Base-by-base conservation (phyloP, 2,888 invertebrate species). In the Polymixis lichenea region DNA sequence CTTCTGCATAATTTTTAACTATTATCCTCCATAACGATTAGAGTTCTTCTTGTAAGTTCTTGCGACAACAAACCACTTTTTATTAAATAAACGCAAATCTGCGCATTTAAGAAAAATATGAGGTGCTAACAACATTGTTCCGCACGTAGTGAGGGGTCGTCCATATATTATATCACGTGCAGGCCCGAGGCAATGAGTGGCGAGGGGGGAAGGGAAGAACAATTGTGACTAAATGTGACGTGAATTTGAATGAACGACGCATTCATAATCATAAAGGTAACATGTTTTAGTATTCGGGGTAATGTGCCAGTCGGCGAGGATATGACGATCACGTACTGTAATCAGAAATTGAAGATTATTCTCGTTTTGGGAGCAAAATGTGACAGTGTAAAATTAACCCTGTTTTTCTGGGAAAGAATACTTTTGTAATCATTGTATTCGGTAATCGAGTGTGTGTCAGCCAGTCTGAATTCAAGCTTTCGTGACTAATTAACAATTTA, bases 171-270 rank as follows among this genome's bases (percentile, higher is more conserved):
- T 61, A 84, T 82, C 80, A 80, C 77, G 84, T 76, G 74, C 84
- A 75, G 15, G 22, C 32, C 53, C n/a, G 58, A n/a, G 61, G 67
- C n/a, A 32, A 15, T 55, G 28, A 28, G 70, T 46, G 73, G 49
- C 38, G 55, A 0, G 53, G 46, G 43, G 49, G 55, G 49, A 25
- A 3, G 25, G 51, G 55, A 56, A 60, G 84, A 74, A 83, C 80
- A 87, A 82, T 84, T 78, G 80, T 75, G 82, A 73, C 77, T 74
- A 83, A 77, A 72, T 86, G 86, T 84, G 86, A 87, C 80, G 62
- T 78, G 86, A 87, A 87, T 87, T 80, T 86, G 82, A 84, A 86
- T 82, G 70, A 75, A 78, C 77, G 83, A 64, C 74, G 66, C 75
- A 77, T 75, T 78, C 72, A 72, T 83, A 85, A 83, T 86, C 79